Conservation (phyloP, 2,797 vertebrate species). For the Fundulus diaphanus region DNA sequence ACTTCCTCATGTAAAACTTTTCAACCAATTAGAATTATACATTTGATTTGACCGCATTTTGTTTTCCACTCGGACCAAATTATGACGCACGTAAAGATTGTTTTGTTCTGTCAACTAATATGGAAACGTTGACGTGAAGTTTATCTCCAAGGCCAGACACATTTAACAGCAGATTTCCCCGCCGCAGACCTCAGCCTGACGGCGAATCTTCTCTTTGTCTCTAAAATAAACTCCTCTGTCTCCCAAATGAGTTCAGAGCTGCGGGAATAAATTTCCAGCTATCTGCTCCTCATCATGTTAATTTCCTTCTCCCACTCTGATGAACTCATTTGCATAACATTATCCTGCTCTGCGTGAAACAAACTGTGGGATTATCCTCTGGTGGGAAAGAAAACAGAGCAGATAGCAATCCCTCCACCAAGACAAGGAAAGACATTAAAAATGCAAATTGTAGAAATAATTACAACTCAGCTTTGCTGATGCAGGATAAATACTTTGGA, state of each 20-base stretch:
- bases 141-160: not conserved
- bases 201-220: constrained; percentile 38
- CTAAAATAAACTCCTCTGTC: constrained; percentile 57
- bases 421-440: constrained; percentile 53
- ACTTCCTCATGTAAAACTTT: too few species aligned
- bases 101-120: not conserved
- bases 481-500: constrained; percentile 23
- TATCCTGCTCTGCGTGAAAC: constrained; percentile 45
- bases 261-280: constrained; percentile 27
- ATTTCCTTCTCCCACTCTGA: constrained; percentile 33
- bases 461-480: constrained; percentile 49
- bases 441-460: constrained; percentile 68
- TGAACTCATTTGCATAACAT: constrained; percentile 73
- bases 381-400: constrained; percentile 10
- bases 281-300: constrained; percentile 51
- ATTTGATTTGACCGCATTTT: too few species aligned
- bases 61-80: too few species aligned
- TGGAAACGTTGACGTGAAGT: not conserved
- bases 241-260: constrained; percentile 31
- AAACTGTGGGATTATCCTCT: constrained; percentile 39
- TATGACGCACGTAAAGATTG: too few species aligned
- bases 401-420: constrained; percentile 40
- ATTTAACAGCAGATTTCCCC: too few species aligned
- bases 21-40: too few species aligned
- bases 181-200: not conserved